These are phyloP conservation scores for Epistrophe eligans DNA, from an alignment of 2,888 invertebrate genomes.

Conservation along the genomic window DNA sequence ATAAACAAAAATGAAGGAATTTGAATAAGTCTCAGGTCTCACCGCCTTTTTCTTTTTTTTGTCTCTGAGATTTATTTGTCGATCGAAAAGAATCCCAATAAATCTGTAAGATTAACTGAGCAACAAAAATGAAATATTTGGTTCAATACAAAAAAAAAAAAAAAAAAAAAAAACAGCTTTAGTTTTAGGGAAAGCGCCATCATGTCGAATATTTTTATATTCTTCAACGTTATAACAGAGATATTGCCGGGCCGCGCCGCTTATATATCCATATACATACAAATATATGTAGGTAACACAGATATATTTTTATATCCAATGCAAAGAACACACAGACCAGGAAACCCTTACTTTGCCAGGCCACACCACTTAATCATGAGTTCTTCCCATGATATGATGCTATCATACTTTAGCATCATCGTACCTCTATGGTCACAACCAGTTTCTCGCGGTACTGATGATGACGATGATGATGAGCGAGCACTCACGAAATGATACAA, in stretches of 20 bases:
- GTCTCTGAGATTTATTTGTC: constrained; percentile 15
- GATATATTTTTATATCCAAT: constrained; percentile 37
- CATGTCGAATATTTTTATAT: constrained; percentile 44
- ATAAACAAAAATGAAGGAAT: constrained; percentile 37
- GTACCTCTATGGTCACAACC: constrained; percentile 46
- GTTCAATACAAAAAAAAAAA: constrained; percentile 44
- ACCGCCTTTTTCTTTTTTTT: constrained; percentile 25
- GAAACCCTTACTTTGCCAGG: constrained; percentile 21
- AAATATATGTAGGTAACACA: neutral
- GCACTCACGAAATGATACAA: constrained; percentile 53
- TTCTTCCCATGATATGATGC: constrained; percentile 57
- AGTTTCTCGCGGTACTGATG: constrained; percentile 53
- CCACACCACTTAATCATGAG: constrained; percentile 61
- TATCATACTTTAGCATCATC: neutral
- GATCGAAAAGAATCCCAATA: constrained; percentile 47
- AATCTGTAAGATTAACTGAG: constrained; percentile 43
- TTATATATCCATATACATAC: too few relatives aligned
- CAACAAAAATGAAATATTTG: constrained; percentile 58
- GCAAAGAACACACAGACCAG: neutral
- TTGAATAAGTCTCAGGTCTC: constrained; percentile 49
- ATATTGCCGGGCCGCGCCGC: neutral
- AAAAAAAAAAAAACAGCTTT: constrained; percentile 29
- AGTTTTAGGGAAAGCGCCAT: constrained; percentile 56
- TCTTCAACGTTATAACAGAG: constrained; percentile 37
- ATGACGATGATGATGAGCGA: constrained; percentile 17